Conservation (phyloP, 2,888 invertebrate genomes). For the Alloscopus bannaensis region DNA sequence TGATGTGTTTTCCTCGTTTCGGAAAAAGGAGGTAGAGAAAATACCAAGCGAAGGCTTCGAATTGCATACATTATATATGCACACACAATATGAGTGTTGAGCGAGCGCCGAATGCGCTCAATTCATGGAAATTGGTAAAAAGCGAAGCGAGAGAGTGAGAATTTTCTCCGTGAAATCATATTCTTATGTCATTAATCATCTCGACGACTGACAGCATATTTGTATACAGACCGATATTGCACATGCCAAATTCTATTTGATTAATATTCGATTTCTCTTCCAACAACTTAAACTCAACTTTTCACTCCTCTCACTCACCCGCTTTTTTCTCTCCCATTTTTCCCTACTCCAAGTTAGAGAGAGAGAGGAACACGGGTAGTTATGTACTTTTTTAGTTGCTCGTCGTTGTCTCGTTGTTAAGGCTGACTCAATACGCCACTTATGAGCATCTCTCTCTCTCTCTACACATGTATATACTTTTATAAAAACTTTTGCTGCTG, state of each 20-base stretch:
- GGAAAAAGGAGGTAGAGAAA: not conserved
- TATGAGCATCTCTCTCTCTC: no score
- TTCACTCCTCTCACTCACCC: constrained; percentile 59
- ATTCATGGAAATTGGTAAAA: constrained; percentile 70
- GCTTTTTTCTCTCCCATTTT: constrained; percentile 33
- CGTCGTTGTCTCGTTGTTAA: constrained; percentile 53
- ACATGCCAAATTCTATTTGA: constrained; percentile 74
- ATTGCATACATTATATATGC: constrained; percentile 5
- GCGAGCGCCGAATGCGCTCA: constrained; percentile 34
- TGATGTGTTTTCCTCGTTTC: no score
- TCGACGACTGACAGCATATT: constrained; percentile 74
- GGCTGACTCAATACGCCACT: constrained; percentile 42
- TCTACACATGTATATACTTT: no score
- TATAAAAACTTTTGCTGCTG: constrained; percentile 15
- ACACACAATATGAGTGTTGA: not conserved
- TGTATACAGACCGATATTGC: constrained; percentile 74
- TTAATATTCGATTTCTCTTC: constrained; percentile 73
- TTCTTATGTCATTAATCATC: constrained; percentile 74
- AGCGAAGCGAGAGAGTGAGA: constrained; percentile 72
- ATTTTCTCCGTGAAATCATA: constrained; percentile 73
- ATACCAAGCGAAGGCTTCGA: no score
- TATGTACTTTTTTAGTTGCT: constrained; percentile 54
- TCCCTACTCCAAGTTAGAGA: constrained; percentile 11
- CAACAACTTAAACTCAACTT: constrained; percentile 70
- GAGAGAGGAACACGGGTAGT: no score